phyloP scores from a whole-genome alignment of 1,140 invertebrate species.

The Eurosta solidaginis region DNA sequence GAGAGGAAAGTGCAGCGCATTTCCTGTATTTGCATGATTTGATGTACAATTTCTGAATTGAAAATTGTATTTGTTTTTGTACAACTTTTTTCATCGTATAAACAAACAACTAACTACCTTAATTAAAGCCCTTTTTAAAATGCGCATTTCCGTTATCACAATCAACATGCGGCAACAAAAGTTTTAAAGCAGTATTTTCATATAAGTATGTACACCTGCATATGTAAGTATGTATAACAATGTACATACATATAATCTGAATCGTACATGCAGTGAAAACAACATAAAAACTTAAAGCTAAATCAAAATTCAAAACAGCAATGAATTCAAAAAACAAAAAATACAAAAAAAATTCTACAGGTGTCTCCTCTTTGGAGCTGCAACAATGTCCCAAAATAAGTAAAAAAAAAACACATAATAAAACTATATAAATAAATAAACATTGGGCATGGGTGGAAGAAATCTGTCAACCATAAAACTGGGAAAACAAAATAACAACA shows the following conservation, averaged over 20 bases:
- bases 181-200: background rate
- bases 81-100: slow-evolving; percentile 39
- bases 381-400: background rate
- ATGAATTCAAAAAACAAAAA: slow-evolving; percentile 2
- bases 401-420: background rate
- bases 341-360: slow-evolving; percentile 7
- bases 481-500: background rate
- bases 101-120: slow-evolving; percentile 32
- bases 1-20: too few species aligned
- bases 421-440: background rate
- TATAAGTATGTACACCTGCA: background rate
- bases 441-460: background rate
- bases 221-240: background rate
- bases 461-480: background rate
- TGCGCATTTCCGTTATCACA: slow-evolving; percentile 21
- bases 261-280: background rate
- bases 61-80: background rate
- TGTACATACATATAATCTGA: background rate
- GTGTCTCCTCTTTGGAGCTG: background rate
- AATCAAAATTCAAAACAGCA: background rate
- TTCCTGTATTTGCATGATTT: too few species aligned
- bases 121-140: slow-evolving; percentile 18
- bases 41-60: background rate
- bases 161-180: slow-evolving; percentile 14
- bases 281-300: background rate